These are phyloP conservation scores for Sus cebifrons DNA, from an alignment of 2,797 vertebrate species.

Conservation along the genomic window DNA sequence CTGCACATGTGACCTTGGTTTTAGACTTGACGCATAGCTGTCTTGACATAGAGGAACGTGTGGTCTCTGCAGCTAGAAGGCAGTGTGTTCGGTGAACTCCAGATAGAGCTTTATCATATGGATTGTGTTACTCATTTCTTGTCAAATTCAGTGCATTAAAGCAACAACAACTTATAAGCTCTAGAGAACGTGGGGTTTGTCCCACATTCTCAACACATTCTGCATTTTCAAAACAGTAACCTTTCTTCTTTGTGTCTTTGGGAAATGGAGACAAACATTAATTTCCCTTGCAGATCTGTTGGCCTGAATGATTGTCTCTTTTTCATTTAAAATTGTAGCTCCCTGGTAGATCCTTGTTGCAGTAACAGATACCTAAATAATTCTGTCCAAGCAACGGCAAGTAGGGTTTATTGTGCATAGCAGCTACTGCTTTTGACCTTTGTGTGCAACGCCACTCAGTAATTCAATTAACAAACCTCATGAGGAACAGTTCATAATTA, in stretches of 20 bases:
- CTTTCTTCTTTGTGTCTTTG: conserved; percentile 21
- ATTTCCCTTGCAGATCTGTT: neutral
- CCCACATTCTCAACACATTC: neutral
- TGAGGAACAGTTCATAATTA: conserved; percentile 51
- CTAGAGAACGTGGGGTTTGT: neutral
- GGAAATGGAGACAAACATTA: neutral
- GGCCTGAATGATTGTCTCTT: neutral
- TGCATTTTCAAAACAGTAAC: neutral
- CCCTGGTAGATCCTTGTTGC: neutral
- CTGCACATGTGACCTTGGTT: conserved; percentile 18
- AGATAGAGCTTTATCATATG: neutral
- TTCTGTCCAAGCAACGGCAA: neutral
- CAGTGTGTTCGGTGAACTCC: neutral
- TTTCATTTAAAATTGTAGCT: conserved; percentile 7
- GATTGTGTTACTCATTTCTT: neutral
- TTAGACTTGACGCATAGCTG: neutral
- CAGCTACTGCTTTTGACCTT: conserved; percentile 51
- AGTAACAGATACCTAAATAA: neutral
- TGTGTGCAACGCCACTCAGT: conserved; percentile 24
- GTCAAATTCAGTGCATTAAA: neutral
- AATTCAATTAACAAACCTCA: conserved; percentile 63
- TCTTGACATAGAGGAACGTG: neutral
- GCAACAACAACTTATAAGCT: neutral
- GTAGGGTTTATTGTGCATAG: neutral
- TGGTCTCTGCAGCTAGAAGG: neutral